Evolutionary conservation across 2,113 vertebrate genomes (phyloP).

Genomic region (Copsychus sechellarum): DNA sequence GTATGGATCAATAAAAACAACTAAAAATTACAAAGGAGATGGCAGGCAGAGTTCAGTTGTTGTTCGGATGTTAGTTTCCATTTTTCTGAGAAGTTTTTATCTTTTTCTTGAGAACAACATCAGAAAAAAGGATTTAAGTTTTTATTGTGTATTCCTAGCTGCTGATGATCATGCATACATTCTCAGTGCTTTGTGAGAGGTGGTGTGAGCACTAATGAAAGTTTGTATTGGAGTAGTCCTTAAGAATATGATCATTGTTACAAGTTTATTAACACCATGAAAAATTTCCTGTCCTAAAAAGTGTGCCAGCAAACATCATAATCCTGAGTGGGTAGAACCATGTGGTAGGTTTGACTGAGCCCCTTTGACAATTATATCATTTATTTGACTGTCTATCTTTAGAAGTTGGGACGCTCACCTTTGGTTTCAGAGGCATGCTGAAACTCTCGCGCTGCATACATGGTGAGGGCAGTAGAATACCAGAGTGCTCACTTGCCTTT

Average conservation of each 20-base stretch:
- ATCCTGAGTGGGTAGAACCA: conserved; percentile 44
- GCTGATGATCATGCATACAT: background rate
- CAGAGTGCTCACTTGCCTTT: conserved; percentile 34
- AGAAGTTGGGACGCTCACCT: conserved; percentile 26
- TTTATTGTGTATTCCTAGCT: background rate
- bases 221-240: conserved; percentile 33
- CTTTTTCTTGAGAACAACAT: background rate
- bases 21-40: background rate
- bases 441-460: background rate
- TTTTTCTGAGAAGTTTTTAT: conserved; percentile 3
- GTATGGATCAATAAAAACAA: conserved; percentile 46
- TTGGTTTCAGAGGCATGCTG: conserved; percentile 50
- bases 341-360: conserved; percentile 50
- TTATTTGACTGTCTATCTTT: conserved; percentile 54
- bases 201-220: background rate
- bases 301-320: conserved; percentile 3
- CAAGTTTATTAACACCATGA: conserved; percentile 32
- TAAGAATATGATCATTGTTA: conserved; percentile 42
- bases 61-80: background rate
- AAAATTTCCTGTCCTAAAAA: conserved; percentile 48
- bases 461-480: conserved; percentile 17
- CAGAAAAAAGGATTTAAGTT: background rate
- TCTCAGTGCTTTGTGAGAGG: background rate
- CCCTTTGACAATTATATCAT: conserved; percentile 52
- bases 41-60: background rate